Evolutionary conservation across 2,888 invertebrate species (phyloP).

Genomic region (Melitaea athalia): DNA sequence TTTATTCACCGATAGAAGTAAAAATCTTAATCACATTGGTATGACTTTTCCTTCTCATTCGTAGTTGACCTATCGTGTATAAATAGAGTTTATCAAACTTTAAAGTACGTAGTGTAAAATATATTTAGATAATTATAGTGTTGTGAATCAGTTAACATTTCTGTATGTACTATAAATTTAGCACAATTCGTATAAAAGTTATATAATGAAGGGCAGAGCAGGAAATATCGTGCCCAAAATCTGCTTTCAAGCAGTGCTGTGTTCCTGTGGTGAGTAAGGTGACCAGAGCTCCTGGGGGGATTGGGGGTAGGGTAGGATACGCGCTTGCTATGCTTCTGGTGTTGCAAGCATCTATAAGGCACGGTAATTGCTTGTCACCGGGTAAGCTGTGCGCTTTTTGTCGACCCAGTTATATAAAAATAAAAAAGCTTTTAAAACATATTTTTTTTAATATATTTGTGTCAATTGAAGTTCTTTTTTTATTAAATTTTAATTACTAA

Average conservation of each 20-base stretch:
- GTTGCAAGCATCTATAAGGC: too few species aligned
- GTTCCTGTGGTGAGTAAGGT: too few species aligned
- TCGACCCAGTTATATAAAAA: too few species aligned
- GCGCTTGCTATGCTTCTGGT: too few species aligned
- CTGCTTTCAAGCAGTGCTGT: too few species aligned
- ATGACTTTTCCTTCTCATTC: not conserved
- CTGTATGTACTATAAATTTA: not conserved
- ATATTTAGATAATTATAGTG: conserved; percentile 16
- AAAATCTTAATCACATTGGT: not conserved
- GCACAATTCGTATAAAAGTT: not conserved
- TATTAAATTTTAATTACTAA: not conserved
- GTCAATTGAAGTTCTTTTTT: not conserved
- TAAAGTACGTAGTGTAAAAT: conserved; percentile 1
- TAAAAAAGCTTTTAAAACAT: not conserved
- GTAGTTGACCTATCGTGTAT: conserved; percentile 12
- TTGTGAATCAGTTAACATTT: conserved; percentile 20
- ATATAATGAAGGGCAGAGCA: too few species aligned
- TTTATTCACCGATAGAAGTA: not conserved
- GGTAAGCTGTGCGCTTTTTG: too few species aligned
- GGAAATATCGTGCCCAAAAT: too few species aligned
- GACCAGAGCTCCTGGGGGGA: too few species aligned
- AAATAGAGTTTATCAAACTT: conserved; percentile 10
- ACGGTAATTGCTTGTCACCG: too few species aligned
- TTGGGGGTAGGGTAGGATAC: too few species aligned
- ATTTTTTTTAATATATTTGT: not conserved